Percentiles rank a stretch among this genome's conserved stretches.
phyloP scores from a whole-genome alignment of 2,113 vertebrate species.

The Pituophis catenifer region DNA sequence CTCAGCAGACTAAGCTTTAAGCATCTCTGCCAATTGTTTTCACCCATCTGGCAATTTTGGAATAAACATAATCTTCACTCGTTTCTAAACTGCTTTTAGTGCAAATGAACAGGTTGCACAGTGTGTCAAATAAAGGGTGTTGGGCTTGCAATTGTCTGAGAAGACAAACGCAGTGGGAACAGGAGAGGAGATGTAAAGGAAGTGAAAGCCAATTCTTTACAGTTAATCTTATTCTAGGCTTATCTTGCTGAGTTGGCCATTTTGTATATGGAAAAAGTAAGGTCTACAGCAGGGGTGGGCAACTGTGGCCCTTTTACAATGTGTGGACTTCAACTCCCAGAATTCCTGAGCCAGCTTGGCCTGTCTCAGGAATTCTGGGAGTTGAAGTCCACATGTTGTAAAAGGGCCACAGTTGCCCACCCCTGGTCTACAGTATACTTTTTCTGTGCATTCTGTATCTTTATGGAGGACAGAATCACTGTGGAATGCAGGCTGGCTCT shows the following conservation, averaged over 20 bases:
- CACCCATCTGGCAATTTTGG: not conserved
- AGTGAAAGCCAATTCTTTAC: not conserved
- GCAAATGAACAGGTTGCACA: not conserved
- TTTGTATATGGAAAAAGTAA: not conserved
- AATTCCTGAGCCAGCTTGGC: too few relatives aligned
- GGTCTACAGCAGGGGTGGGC: not conserved
- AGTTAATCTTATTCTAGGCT: not conserved
- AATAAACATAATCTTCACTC: not conserved
- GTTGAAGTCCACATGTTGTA: too few relatives aligned
- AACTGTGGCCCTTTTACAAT: too few relatives aligned
- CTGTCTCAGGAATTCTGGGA: too few relatives aligned
- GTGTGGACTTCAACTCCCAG: too few relatives aligned
- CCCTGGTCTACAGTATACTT: not conserved
- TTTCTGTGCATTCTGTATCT: not conserved
- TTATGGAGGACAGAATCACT: not conserved
- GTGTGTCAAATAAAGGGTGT: not conserved
- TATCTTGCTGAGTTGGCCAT: not conserved
- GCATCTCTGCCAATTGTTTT: not conserved
- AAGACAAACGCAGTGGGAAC: not conserved
- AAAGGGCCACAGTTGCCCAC: too few relatives aligned
- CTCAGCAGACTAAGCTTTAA: not conserved
- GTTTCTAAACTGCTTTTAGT: not conserved
- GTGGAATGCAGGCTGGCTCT: not conserved
- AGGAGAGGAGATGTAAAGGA: not conserved
- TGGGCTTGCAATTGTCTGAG: not conserved